phyloP scores from a whole-genome alignment of 2,888 invertebrate species.

The Eupelmus urozonus region DNA sequence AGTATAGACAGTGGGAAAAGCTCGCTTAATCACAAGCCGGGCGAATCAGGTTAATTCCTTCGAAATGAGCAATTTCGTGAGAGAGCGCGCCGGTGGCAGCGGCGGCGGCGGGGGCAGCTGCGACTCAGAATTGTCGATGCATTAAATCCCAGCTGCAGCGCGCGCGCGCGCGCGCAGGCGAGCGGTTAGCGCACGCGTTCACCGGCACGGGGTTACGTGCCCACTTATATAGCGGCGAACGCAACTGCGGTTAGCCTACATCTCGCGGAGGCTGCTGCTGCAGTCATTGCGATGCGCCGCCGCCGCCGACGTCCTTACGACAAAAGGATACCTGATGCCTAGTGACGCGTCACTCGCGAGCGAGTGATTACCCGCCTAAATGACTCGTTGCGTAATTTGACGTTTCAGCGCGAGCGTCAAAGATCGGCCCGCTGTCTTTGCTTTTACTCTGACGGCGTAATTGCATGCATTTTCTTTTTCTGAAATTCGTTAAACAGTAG shows the following conservation, averaged over 20 bases:
- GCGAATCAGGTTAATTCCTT: conserved; percentile 25
- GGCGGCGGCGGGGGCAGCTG: no score
- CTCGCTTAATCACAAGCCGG: not conserved
- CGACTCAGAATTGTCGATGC: not conserved
- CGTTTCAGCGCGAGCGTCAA: not conserved
- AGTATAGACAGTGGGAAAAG: not conserved
- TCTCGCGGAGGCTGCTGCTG: not conserved
- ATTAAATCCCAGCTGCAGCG: conserved; percentile 23
- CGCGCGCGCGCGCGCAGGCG: not conserved
- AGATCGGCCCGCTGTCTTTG: no score
- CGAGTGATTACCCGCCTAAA: not conserved
- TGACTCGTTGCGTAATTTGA: not conserved
- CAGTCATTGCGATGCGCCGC: not conserved
- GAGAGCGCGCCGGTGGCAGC: not conserved
- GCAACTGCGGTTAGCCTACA: not conserved
- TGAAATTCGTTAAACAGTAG: no score
- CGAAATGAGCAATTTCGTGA: conserved; percentile 5
- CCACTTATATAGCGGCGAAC: not conserved
- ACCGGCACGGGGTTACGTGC: not conserved
- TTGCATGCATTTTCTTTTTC: no score
- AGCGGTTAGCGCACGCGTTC: no score
- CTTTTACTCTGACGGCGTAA: no score
- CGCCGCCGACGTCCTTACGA: not conserved
- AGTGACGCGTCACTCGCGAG: not conserved
- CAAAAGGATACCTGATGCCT: not conserved